Conservation (phyloP, 2,888 invertebrate genomes). For the Scrobipalpa atriplicella region DNA sequence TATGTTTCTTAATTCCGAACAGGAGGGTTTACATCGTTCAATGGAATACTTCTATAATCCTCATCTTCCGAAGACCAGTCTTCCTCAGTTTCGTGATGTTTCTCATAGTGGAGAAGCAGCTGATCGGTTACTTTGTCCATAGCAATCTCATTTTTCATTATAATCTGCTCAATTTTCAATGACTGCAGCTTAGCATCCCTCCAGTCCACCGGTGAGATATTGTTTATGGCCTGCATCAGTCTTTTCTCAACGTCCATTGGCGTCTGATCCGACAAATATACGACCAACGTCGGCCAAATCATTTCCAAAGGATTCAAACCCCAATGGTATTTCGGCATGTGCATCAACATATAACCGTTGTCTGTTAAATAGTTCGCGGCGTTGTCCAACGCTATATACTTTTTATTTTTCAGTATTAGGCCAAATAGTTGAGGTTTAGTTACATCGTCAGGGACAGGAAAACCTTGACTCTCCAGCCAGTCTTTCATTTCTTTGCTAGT, state of each 20-base stretch:
- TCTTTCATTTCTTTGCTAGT: background rate
- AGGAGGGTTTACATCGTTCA: background rate
- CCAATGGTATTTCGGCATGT: constrained; percentile 7
- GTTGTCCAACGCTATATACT: background rate
- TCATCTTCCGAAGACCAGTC: constrained; percentile 13
- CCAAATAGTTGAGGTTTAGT: background rate
- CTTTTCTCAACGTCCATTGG: background rate
- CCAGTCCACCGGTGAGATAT: background rate
- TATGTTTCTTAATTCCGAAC: too few species aligned
- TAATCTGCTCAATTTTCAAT: background rate
- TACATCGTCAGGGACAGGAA: background rate
- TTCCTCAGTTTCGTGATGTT: background rate
- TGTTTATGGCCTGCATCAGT: background rate
- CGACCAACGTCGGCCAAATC: background rate
- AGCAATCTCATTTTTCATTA: background rate
- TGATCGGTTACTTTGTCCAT: constrained; percentile 4
- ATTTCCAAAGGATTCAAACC: background rate
- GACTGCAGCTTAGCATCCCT: background rate
- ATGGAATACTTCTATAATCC: background rate
- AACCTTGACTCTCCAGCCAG: background rate
- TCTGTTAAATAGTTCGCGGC: background rate
- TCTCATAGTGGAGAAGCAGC: background rate
- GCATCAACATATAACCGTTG: background rate
- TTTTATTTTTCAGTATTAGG: background rate
- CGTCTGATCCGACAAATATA: background rate